Evolutionary conservation across 1,140 invertebrate species (phyloP), one percentile per base, ranked within the genome.

Genomic region (Fragariocoptes setiger): DNA sequence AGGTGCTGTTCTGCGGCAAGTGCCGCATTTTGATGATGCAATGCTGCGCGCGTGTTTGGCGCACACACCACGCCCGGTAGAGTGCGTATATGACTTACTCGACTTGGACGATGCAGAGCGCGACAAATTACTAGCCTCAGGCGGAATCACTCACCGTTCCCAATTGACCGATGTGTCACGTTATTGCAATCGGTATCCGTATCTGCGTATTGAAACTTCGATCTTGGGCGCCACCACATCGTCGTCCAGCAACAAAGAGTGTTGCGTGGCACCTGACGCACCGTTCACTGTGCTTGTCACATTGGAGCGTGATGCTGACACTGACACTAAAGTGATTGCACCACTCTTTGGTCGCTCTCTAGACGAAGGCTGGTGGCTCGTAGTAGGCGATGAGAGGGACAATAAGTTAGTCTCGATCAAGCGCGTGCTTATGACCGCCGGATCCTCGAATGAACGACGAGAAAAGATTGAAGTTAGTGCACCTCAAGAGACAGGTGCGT

Each of bases 331-430:
- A 0, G 88, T 99, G 3, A 80, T 97, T 44, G 90, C 90, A 15
- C 90, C 90, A 0, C 80, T 86, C 59, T 99, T 90, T 63, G 88
- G 90, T 35, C 77, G 80, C 66, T 46, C 17, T 19, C 71, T 86
- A 38, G 90, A 99, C 58, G 90, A 99, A 63, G 85, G 86, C 31
- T 99, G 92, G 90, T 99, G 92, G 88, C 76, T 99, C 3, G 86
- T 99, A 15, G 85, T 99, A 52, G 88, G 90, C 1, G 88, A 95
- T 58, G 76, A 82, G 0, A 82, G 79, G 52, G 68, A 66, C 2
- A 97, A 97, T 60, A 82, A 80, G 0, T 59, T 99, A 14, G 64
- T 95, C 1, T 92, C 83, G 2, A 97, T 99, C 53, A 97, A 97
- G 56, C 66, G 90, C 16, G 61, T 92, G 15, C 86, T 79, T 0